Conservation (phyloP, 2,888 invertebrate genomes). For the Phyto melanocephala region DNA sequence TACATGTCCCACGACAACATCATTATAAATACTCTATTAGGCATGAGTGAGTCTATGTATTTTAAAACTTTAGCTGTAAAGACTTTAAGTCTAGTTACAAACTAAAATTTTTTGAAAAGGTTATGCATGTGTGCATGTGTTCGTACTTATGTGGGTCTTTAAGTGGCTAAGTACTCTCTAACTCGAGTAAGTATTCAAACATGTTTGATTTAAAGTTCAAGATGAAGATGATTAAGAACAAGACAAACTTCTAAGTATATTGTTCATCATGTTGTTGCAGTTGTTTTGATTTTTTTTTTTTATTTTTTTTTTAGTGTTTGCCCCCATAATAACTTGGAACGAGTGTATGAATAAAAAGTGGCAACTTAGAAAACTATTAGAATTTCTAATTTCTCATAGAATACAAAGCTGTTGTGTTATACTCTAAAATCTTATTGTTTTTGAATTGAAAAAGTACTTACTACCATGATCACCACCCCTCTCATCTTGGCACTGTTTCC, state of each 20-base stretch:
- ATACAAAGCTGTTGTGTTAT: neutral
- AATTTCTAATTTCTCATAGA: conserved; percentile 61
- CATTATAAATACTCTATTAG: conserved; percentile 64
- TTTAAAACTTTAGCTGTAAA: no score
- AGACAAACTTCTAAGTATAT: conserved; percentile 30
- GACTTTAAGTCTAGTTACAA: conserved; percentile 21
- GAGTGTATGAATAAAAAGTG: conserved; percentile 9
- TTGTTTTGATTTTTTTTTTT: neutral
- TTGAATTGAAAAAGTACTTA: neutral
- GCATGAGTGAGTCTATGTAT: conserved; percentile 13
- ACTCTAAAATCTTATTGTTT: conserved; percentile 22
- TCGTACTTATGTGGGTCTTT: conserved; percentile 33
- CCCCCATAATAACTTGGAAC: conserved; percentile 26
- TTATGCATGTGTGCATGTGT: neutral
- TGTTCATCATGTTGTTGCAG: conserved; percentile 25
- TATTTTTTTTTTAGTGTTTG: neutral
- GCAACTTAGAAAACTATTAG: conserved; percentile 54
- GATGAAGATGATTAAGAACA: conserved; percentile 51
- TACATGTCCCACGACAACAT: conserved; percentile 63
- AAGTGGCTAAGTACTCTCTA: conserved; percentile 35
- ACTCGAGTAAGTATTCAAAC: conserved; percentile 1
- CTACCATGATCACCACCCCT: neutral
- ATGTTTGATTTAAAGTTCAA: conserved; percentile 44
- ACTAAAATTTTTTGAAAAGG: neutral
- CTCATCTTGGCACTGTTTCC: conserved; percentile 11